These are phyloP conservation scores for Orchestes rusci DNA, from an alignment of 2,888 invertebrate genomes.

Conservation along the genomic window DNA sequence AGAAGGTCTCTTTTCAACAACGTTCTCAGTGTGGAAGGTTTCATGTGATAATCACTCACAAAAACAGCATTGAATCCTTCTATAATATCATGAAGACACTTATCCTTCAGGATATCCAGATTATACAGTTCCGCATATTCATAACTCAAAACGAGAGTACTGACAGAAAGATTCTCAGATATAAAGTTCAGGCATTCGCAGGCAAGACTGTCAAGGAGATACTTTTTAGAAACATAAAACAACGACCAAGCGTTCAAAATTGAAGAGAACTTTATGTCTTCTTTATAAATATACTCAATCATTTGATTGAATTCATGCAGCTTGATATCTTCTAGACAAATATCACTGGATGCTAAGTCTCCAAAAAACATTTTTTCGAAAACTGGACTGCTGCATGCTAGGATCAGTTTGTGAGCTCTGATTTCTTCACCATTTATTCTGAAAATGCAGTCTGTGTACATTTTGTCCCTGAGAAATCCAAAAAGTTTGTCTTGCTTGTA, in stretches of 20 bases:
- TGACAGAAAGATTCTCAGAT: constrained; percentile 49
- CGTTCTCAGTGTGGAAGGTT: constrained; percentile 42
- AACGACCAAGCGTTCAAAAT: constrained; percentile 56
- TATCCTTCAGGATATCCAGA: constrained; percentile 45
- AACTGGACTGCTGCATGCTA: constrained; percentile 60
- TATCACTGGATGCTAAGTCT: constrained; percentile 49
- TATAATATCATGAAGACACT: constrained; percentile 51
- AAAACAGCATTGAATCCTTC: constrained; percentile 51
- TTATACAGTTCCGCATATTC: constrained; percentile 57
- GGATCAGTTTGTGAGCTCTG: constrained; percentile 54
- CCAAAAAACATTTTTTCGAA: constrained; percentile 65
- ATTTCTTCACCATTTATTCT: constrained; percentile 48
- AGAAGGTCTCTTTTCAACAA: constrained; percentile 44
- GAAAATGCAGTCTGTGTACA: constrained; percentile 50
- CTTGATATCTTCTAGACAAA: constrained; percentile 53
- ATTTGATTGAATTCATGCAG: constrained; percentile 54
- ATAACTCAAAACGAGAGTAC: constrained; percentile 52
- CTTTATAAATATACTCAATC: constrained; percentile 57
- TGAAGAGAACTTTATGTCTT: constrained; percentile 48
- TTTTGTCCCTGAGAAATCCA: constrained; percentile 19
- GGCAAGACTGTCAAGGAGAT: constrained; percentile 51
- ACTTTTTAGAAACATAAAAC: constrained; percentile 59
- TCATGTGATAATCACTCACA: constrained; percentile 46
- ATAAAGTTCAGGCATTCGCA: constrained; percentile 50
- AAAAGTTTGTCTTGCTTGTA: constrained; percentile 12